Conservation (phyloP, 2,113 vertebrate species). For the Aythya baeri region DNA sequence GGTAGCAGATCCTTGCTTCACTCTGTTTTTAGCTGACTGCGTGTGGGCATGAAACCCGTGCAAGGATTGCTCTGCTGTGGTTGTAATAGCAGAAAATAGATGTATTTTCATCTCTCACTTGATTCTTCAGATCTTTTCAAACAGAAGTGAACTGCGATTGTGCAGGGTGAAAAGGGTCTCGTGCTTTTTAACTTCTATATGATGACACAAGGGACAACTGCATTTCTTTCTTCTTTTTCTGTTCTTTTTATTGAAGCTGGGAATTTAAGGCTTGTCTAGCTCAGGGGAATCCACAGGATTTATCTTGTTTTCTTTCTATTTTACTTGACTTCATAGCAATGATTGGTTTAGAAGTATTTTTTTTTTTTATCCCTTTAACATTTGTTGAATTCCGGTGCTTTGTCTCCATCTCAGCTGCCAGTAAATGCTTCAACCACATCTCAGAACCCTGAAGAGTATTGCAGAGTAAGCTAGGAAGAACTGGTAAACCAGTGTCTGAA, state of each 20-base stretch:
- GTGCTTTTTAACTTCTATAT: conserved; percentile 47
- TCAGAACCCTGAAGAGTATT: neutral
- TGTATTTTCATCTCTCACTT: conserved; percentile 43
- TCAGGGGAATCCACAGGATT: neutral
- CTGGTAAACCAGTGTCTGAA: neutral
- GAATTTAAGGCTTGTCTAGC: conserved; percentile 26
- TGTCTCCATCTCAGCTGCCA: neutral
- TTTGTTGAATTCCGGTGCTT: neutral
- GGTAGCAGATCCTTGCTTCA: neutral
- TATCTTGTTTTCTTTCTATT: neutral
- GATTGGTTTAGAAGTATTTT: neutral
- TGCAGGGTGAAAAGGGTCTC: conserved; percentile 44
- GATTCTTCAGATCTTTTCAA: conserved; percentile 57
- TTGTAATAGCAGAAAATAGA: conserved; percentile 52
- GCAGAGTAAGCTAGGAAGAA: neutral
- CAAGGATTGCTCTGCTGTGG: neutral
- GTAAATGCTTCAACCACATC: neutral
- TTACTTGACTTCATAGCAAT: neutral
- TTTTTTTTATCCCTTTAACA: neutral
- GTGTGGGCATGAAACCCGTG: conserved; percentile 34
- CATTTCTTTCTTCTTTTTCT: conserved; percentile 25
- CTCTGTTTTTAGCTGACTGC: conserved; percentile 18
- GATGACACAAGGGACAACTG: conserved; percentile 39
- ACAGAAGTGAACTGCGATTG: conserved; percentile 49
- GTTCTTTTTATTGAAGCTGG: conserved; percentile 9